phyloP scores from a whole-genome alignment of 2,888 invertebrate genomes.

The Polydesmus complanatus region DNA sequence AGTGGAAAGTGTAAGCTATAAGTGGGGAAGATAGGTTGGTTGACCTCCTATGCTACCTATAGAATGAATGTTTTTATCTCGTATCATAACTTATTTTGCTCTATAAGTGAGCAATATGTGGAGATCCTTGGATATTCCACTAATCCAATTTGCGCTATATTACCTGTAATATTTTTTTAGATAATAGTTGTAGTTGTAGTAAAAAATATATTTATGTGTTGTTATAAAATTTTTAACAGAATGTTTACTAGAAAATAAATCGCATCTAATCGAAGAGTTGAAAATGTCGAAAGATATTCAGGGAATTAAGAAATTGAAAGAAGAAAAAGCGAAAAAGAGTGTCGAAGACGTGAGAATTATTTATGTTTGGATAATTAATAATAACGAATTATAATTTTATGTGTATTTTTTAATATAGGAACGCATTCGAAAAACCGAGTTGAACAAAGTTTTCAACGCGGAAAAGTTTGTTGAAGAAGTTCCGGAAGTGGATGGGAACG shows the following conservation, averaged over 20 bases:
- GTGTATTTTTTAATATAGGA: slow-evolving; percentile 44
- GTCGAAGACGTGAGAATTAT: slow-evolving; percentile 39
- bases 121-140: no score
- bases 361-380: not conserved
- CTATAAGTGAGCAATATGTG: no score
- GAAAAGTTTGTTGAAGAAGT: slow-evolving; percentile 81
- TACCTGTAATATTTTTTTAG: not conserved
- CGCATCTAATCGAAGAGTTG: slow-evolving; percentile 77
- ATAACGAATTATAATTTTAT: not conserved
- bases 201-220: not conserved
- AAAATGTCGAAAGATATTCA: slow-evolving; percentile 84
- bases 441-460: slow-evolving; percentile 67
- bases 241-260: slow-evolving; percentile 38
- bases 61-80: no score
- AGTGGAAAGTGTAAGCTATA: no score
- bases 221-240: not conserved
- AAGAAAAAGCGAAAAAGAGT: slow-evolving; percentile 72
- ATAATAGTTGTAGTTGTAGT: not conserved
- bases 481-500: slow-evolving; percentile 74
- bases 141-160: no score
- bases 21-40: no score
- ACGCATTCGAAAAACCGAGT: slow-evolving; percentile 68
- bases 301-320: slow-evolving; percentile 85
- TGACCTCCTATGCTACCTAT: no score
- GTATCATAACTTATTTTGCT: no score